Percentiles rank a stretch among this genome's conserved stretches.
These are phyloP conservation scores for Drosophila bipectinata DNA, from an alignment of 1,140 invertebrate species.

Conservation along the genomic window DNA sequence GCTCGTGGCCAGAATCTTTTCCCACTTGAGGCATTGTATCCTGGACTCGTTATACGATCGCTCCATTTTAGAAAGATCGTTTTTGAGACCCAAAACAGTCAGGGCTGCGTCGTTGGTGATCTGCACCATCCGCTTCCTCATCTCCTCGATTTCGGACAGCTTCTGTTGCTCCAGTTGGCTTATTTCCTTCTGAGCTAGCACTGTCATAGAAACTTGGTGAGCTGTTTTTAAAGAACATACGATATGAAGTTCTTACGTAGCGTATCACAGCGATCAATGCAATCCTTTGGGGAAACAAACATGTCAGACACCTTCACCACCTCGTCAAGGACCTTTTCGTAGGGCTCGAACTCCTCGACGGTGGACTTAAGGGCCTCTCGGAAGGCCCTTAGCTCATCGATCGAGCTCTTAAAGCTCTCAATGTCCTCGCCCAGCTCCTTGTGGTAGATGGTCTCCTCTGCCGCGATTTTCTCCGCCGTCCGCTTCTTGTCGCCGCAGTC, in stretches of 20 bases:
- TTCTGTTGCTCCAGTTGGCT: constrained; percentile 66
- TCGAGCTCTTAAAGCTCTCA: constrained; percentile 52
- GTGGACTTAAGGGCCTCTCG: constrained; percentile 70
- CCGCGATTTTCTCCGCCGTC: constrained; percentile 60
- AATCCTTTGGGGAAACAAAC: constrained; percentile 71
- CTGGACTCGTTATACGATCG: constrained; percentile 65
- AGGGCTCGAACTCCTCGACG: constrained; percentile 73
- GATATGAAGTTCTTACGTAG: constrained; percentile 37
- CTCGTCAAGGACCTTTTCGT: constrained; percentile 74
- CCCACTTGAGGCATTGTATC: constrained; percentile 66
- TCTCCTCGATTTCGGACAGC: constrained; percentile 71
- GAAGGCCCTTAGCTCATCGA: constrained; percentile 63
- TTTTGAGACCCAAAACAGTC: constrained; percentile 76
- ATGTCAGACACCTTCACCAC: constrained; percentile 69
- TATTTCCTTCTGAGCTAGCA: constrained; percentile 79
- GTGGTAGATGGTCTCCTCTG: constrained; percentile 53
- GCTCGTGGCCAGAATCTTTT: constrained; percentile 65
- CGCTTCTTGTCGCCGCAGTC: constrained; percentile 76
- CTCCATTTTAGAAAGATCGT: constrained; percentile 71
- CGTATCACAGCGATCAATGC: constrained; percentile 71
- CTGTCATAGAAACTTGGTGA: constrained; percentile 22
- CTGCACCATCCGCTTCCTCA: constrained; percentile 78
- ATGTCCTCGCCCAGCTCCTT: constrained; percentile 64
- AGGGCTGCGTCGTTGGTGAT: constrained; percentile 77
- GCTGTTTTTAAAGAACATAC: neutral